Percentiles rank a stretch among this genome's conserved stretches.
Evolutionary conservation across 64 coral and sea anemone species (phyloP).

Genomic region (Montipora capricornis): DNA sequence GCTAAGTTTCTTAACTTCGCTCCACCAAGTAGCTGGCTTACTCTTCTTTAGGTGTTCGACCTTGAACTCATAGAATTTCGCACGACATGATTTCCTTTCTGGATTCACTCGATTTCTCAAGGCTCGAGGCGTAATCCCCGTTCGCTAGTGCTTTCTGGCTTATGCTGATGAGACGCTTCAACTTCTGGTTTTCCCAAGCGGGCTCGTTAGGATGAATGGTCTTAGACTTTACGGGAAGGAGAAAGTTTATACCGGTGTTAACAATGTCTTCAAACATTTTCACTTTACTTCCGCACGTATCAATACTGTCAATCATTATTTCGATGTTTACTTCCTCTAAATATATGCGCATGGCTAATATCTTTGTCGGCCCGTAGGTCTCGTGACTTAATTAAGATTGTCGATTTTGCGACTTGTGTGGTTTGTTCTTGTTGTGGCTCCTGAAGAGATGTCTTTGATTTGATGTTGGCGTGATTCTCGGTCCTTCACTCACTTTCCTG

Average conservation of each 20-base stretch:
- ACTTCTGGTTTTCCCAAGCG: not conserved
- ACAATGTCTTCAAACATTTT: not conserved
- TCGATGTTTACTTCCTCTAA: not conserved
- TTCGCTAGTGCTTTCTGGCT: not conserved
- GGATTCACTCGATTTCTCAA: not conserved
- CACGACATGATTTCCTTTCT: not conserved
- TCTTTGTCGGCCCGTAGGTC: conserved; percentile 18
- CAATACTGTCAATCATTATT: not conserved
- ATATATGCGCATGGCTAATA: not conserved
- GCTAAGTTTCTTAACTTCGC: too few species aligned
- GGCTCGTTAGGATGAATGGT: not conserved
- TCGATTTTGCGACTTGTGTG: too few species aligned
- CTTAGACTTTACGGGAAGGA: too few species aligned
- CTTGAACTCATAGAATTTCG: not conserved
- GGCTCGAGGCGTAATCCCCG: not conserved
- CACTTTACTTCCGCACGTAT: not conserved
- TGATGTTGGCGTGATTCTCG: too few species aligned
- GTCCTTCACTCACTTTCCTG: too few species aligned
- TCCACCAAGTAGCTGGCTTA: not conserved
- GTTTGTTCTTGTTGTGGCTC: not conserved
- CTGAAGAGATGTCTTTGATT: not conserved
- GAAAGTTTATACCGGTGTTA: too few species aligned
- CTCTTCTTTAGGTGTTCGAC: not conserved
- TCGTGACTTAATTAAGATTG: conserved; percentile 4
- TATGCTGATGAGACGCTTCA: not conserved